Conservation (phyloP, 2,113 vertebrate genomes). For the Cnemophilus loriae region DNA sequence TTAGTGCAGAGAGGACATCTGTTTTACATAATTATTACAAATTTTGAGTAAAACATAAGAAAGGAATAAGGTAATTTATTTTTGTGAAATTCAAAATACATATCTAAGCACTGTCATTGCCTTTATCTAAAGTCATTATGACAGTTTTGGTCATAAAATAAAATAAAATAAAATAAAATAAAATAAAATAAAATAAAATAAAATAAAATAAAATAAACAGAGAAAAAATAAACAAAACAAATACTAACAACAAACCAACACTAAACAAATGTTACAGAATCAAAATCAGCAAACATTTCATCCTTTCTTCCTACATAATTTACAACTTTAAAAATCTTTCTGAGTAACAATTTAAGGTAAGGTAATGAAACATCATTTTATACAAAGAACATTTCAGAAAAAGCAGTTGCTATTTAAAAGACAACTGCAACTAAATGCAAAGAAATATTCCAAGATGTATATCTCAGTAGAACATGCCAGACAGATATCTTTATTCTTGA, state of each 20-base stretch:
- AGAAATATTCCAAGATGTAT: background rate
- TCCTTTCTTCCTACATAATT: background rate
- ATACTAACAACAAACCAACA: background rate
- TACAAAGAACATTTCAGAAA: background rate
- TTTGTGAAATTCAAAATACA: background rate
- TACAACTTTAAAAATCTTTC: background rate
- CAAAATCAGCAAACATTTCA: background rate
- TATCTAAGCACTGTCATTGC: background rate
- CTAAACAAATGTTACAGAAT: background rate
- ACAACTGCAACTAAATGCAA: background rate
- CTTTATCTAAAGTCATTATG: background rate
- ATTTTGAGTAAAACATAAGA: background rate
- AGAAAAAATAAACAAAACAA: accelerated
- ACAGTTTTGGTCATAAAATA: background rate
- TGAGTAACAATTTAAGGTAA: background rate
- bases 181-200: background rate
- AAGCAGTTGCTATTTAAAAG: background rate
- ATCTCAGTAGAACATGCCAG: background rate
- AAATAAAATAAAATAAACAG: background rate
- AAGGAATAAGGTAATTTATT: background rate
- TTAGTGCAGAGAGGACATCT: background rate
- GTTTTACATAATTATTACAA: background rate
- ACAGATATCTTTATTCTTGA: background rate
- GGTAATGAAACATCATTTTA: background rate
- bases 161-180: background rate